Evolutionary conservation across 2,113 vertebrate genomes (phyloP).

Genomic region (Phalacrocorax brasilianus): DNA sequence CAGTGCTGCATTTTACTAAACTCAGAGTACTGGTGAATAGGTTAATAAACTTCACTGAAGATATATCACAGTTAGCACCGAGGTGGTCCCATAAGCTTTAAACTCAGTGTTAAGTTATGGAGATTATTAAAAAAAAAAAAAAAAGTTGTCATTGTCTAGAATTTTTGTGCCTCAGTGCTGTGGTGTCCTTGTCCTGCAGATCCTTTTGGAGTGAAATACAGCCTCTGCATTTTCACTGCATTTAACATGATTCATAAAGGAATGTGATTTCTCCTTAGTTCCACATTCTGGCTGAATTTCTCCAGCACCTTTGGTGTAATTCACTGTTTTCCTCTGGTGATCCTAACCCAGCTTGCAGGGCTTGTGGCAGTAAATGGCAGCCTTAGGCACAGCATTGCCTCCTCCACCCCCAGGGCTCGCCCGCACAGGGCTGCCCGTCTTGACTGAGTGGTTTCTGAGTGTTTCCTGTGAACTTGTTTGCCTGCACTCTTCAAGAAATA

Average conservation of each 20-base stretch:
- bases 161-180: background rate
- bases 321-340: background rate
- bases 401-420: rapidly evolving
- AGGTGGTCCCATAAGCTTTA: background rate
- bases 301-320: background rate
- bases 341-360: background rate
- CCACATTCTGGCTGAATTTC: background rate
- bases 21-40: background rate
- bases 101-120: background rate
- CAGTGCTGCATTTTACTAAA: background rate
- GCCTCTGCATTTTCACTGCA: background rate
- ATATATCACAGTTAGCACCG: background rate
- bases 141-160: background rate
- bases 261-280: background rate
- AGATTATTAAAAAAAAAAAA: background rate
- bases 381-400: background rate
- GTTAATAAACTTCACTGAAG: background rate
- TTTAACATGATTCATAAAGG: background rate
- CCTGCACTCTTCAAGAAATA: background rate
- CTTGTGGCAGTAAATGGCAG: background rate
- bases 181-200: background rate
- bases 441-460: background rate
- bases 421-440: rapidly evolving
- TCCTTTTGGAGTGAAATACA: background rate
- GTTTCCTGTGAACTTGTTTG: background rate